These are phyloP conservation scores for Nebria brevicollis DNA, from an alignment of 2,888 invertebrate genomes.

Conservation along the genomic window DNA sequence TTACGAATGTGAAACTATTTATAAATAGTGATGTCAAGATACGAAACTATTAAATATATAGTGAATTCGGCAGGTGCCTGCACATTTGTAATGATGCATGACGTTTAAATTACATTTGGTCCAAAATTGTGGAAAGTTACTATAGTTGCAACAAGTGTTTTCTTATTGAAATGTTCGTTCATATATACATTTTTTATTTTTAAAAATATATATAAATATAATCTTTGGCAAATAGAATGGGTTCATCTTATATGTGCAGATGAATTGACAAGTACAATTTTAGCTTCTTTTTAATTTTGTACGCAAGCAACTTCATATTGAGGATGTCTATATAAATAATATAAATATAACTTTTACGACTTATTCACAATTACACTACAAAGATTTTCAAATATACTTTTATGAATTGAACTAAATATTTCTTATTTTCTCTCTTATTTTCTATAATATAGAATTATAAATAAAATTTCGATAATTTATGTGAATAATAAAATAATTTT, in stretches of 20 bases:
- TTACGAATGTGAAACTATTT: background rate
- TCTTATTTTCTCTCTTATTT: too few species aligned
- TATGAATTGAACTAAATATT: too few species aligned
- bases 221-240: background rate
- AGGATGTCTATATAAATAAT: background rate
- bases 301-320: background rate
- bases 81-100: background rate
- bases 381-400: too few species aligned
- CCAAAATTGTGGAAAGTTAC: background rate
- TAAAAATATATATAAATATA: background rate
- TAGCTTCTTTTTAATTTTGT: constrained; percentile 5
- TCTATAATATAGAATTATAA: too few species aligned
- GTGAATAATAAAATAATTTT: too few species aligned
- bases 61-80: background rate
- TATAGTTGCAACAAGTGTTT: background rate
- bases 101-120: background rate
- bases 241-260: constrained; percentile 13
- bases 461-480: too few species aligned
- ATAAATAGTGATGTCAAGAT: background rate
- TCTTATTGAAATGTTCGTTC: background rate
- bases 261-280: constrained; percentile 12
- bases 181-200: background rate
- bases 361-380: background rate
- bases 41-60: background rate
- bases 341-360: background rate